Conservation (phyloP, 1,140 invertebrate species). For the Drosophila erecta region DNA sequence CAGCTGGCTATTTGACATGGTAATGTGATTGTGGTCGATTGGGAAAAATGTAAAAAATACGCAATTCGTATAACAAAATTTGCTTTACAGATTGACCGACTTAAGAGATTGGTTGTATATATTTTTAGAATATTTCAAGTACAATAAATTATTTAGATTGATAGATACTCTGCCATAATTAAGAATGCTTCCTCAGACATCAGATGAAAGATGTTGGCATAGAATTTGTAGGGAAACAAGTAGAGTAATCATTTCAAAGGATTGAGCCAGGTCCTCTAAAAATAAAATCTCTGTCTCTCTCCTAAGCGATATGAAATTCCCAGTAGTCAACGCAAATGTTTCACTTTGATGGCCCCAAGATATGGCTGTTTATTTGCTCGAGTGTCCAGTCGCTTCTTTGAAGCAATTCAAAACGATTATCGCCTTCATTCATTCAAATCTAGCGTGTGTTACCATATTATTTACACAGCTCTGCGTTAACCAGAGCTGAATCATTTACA, state of each 20-base stretch:
- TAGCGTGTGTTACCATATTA: slow-evolving; percentile 66
- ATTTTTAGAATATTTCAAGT: background rate
- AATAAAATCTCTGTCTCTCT: too few relatives aligned
- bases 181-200: too few relatives aligned
- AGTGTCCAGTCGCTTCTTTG: slow-evolving; percentile 52
- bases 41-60: slow-evolving; percentile 19
- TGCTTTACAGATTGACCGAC: background rate
- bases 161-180: too few relatives aligned
- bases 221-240: too few relatives aligned
- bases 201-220: background rate
- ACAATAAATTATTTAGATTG: too few relatives aligned
- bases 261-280: too few relatives aligned
- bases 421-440: slow-evolving; percentile 79
- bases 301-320: background rate
- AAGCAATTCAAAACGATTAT: slow-evolving; percentile 75
- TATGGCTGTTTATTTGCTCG: slow-evolving; percentile 21
- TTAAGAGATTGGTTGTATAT: too few relatives aligned
- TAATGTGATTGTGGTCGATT: slow-evolving; percentile 16
- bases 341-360: slow-evolving; percentile 37
- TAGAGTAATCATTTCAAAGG: too few relatives aligned
- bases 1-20: background rate
- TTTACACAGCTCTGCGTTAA: slow-evolving; percentile 70
- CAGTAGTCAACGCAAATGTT: slow-evolving; percentile 14
- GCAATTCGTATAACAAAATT: background rate
- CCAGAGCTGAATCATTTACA: slow-evolving; percentile 45